Evolutionary conservation across 2,113 vertebrate species (phyloP).

Genomic region (Rhabdomys dilectus): DNA sequence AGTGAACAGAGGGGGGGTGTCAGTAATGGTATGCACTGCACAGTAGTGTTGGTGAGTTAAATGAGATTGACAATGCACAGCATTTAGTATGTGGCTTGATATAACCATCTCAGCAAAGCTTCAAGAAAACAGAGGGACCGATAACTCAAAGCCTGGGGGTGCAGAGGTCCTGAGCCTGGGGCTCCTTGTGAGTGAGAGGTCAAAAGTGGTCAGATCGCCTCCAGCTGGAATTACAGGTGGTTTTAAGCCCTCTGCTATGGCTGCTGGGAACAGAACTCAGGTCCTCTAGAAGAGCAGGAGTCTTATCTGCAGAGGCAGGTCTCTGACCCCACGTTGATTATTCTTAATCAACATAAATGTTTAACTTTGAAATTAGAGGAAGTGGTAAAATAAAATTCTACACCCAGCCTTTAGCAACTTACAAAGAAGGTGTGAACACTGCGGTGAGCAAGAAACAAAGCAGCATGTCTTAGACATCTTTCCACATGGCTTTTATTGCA

Average conservation of each 20-base stretch:
- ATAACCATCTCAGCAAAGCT: no score
- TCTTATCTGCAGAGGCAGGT: background rate
- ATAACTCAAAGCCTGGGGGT: no score
- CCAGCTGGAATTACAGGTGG: background rate
- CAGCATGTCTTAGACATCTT: background rate
- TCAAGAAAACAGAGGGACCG: no score
- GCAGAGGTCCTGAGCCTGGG: no score
- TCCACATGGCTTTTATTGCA: constrained; percentile 4
- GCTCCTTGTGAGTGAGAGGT: no score
- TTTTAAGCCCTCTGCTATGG: background rate
- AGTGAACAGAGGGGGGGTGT: no score
- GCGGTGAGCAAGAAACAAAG: background rate
- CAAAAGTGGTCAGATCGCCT: background rate
- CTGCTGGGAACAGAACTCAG: background rate
- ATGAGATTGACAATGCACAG: no score
- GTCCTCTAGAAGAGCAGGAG: background rate
- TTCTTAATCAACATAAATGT: constrained; percentile 12
- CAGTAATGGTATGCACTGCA: no score
- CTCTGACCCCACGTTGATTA: background rate
- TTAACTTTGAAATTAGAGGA: constrained; percentile 27
- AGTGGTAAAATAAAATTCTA: constrained; percentile 26
- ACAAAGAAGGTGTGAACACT: background rate
- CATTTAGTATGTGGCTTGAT: no score
- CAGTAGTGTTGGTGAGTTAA: no score
- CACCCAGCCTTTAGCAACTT: constrained; percentile 29